phyloP scores from a whole-genome alignment of 2,113 vertebrate genomes.

The Ophiodon elongatus region DNA sequence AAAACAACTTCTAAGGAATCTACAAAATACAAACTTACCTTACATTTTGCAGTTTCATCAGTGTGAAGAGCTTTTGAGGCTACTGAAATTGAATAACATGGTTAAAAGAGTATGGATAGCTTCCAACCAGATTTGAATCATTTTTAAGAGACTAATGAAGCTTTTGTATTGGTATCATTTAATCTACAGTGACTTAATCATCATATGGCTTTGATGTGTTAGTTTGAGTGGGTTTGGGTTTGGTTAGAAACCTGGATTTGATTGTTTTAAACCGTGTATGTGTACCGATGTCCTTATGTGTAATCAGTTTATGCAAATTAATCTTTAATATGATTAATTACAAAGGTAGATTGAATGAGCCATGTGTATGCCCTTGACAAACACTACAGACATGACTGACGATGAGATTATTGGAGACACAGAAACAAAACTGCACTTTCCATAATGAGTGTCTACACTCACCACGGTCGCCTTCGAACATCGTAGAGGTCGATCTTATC shows the following conservation, averaged over 20 bases:
- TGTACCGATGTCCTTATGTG: not conserved
- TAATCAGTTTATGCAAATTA: not conserved
- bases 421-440: not conserved
- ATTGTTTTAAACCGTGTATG: slow-evolving; percentile 30
- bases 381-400: not conserved
- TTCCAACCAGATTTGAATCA: slow-evolving; percentile 51
- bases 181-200: slow-evolving; percentile 45
- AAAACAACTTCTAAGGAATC: not conserved
- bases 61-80: slow-evolving; percentile 20
- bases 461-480: slow-evolving; percentile 96
- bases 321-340: slow-evolving; percentile 15
- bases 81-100: slow-evolving; percentile 50
- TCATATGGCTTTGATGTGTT: slow-evolving; percentile 22
- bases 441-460: slow-evolving; percentile 62
- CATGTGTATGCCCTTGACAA: not conserved
- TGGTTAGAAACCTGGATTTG: slow-evolving; percentile 21
- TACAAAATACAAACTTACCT: not conserved
- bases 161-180: slow-evolving; percentile 48
- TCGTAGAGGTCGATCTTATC: slow-evolving; percentile 98
- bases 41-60: not conserved
- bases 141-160: slow-evolving; percentile 50
- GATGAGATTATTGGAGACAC: not conserved
- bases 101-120: slow-evolving; percentile 41
- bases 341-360: not conserved
- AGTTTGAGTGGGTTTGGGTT: slow-evolving; percentile 20